Evolutionary conservation across 1,140 invertebrate species (phyloP), one percentile per base, ranked within the genome.

Genomic region (Drosophila sp.): DNA sequence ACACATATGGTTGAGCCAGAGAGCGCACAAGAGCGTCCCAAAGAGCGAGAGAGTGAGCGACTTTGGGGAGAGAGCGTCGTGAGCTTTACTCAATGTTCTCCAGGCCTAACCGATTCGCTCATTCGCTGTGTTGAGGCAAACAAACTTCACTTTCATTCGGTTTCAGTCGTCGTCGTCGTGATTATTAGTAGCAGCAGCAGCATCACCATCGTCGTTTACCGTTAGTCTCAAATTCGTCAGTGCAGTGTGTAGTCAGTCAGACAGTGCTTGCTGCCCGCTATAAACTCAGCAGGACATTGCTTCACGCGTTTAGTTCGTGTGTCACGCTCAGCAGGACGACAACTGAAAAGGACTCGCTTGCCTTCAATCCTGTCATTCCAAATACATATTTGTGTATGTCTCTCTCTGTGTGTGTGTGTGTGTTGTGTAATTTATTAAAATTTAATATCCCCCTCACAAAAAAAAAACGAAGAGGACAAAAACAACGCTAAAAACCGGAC

Each of bases 61-160:
- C 17, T 17, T 17, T 17, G 17, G 2, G 11, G 27, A 3, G 5
- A 35, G n/a, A 10, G n/a, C 58, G 17, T 30, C 8, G n/a, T 17
- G 27, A 86, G 83, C 76, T 87, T 89, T 83, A 25, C 8, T 38
- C 11, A 38, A 40, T 56, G 66, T 69, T 57, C 63, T 56, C 57
- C 50, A 30, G 32, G 23, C 32, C 58, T 23, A 65, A 83, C 83
- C 83, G 83, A 62, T 87, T 87, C 83, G 83, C 84, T 87, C 83
- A 70, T 54, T 29, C 35, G 23, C 33, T 50, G 44, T 25, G 33
- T n/a, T 27, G 33, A 33, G 44, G 32, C 56, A 64, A 55, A 58
- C 33, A 57, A 58, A 69, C 76, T 80, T 89, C 84, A 89, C 83
- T 87, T 89, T 87, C 84, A 62, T 72, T 87, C 62, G 44, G 71